Percentiles rank a stretch among this genome's conserved stretches.
phyloP scores from a whole-genome alignment of 2,113 vertebrate genomes.

The Emydocephalus ijimae region DNA sequence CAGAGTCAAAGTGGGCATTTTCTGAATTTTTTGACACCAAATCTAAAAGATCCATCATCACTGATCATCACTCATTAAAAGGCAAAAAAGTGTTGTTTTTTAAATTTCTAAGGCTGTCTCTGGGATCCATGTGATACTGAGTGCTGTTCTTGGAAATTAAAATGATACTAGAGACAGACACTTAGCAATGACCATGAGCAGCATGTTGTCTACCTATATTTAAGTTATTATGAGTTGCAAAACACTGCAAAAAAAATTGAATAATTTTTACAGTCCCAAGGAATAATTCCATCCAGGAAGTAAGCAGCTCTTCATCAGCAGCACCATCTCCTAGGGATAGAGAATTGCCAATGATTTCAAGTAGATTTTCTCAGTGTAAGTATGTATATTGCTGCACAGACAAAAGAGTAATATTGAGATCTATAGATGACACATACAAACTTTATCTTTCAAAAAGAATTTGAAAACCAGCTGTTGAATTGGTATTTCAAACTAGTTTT shows the following conservation, averaged over 20 bases:
- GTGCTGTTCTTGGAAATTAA: not conserved
- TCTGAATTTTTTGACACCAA: too few relatives aligned
- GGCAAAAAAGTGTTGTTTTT: not conserved
- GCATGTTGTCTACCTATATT: not conserved
- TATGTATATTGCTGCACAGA: constrained; percentile 7
- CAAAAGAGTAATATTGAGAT: not conserved
- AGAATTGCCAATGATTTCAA: constrained; percentile 1
- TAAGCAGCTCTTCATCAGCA: not conserved
- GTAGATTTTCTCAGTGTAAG: constrained; percentile 62
- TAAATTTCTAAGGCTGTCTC: not conserved
- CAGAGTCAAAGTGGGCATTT: too few relatives aligned
- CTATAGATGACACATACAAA: not conserved
- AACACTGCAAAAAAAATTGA: not conserved
- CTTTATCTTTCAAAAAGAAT: not conserved
- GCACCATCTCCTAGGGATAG: not conserved
- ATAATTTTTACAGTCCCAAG: not conserved
- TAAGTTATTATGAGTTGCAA: not conserved
- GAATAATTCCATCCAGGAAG: not conserved
- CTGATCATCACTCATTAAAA: not conserved
- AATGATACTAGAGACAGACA: not conserved
- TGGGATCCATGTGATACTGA: not conserved
- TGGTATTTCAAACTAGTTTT: not conserved
- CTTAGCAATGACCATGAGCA: not conserved
- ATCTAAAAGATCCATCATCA: too few relatives aligned
- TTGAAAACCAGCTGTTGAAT: not conserved